Base-by-base conservation (phyloP, 2,888 invertebrate genomes). In the Phasia obesa region DNA sequence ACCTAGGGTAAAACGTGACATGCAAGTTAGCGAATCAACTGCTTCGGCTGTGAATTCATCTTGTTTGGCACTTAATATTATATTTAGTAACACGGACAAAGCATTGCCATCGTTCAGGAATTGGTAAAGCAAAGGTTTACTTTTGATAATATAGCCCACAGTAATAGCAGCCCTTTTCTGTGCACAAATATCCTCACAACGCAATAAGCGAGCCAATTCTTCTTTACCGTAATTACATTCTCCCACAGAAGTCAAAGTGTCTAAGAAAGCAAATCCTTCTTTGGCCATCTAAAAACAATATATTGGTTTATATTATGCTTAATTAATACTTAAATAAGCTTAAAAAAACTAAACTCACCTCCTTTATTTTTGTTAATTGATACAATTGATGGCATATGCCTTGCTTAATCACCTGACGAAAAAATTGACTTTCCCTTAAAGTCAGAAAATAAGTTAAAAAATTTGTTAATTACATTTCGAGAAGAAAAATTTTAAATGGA, bases 161-260 rank as follows among this genome's bases (percentile, higher is more conserved):
- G 90, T 89, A 42, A 91, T 90, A 5, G 91, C 90, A 7, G 91
- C 90, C 17, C 90, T 87, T 75, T 90, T 90, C 35, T 91, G 91
- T 2, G 88, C 86, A 62, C 78, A 73, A 2, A 84, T 78, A 74
- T 89, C 88, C 13, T 91, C 91, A 73, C 87, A 87, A 51, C 89
- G 90, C 51, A 92, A 76, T 4, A 91, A 84, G 42, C 90, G 88
- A 1, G 88, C 87, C 6, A 92, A 85, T 85, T 92, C 91, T 15
- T 91, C 91, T 78, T 90, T 89, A 60, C 91, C 91, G 67, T 92
- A 92, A 65, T 91, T 90, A 0, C 90, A 90, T 85, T 92, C 91
- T 0, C 90, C 92, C 0, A 92, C 91, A 62, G 88, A 88, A n/a
- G 89, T 89, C 1, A 92, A 86, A 0, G 88, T 90, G 55, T 90